Evolutionary conservation across 92 coral and sea anemone species (phyloP), one percentile per base, ranked within the genome.

Genomic region (Heteractis magnifica): DNA sequence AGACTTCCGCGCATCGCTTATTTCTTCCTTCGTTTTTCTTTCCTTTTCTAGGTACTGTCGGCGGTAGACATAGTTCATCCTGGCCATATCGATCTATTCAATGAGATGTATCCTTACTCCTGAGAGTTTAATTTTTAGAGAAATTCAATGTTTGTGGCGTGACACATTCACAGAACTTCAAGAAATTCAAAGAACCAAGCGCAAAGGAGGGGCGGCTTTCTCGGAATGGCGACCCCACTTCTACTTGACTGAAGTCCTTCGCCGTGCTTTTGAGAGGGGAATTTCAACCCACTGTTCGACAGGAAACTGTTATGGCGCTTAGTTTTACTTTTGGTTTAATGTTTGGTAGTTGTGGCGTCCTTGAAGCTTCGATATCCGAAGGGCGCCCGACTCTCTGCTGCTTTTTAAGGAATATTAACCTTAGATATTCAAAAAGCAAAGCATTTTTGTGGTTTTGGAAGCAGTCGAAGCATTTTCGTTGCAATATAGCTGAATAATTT

Each of bases 41-140:
- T 89, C 86, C 58, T 55, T 84, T 77, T 82, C 20, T 80, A 97
- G 99, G 98, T 97, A 70, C 88, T 97, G 41, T 92, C 99, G 21
- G 98, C 98, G 41, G 90, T 92, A 86, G 99, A 97, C 85, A 94
- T 97, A 49, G 99, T 97, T 81, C 99, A 97, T 71, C 99, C 99
- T 74, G 99, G 99, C 52, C 99, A 94, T 26, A 81, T 94, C 52
- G 99, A 97, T 86, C 90, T 92, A 75, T 97, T 97, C 83, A 98
- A 97, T 83, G 99, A 97, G 86, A 97, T 97, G 99, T 97, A 97
- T 97, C 99, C 98, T 94, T 94, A 84, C 81, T 50, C 52, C 65
- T 49, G 56, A 10, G 14, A 19, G 51, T 85, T 72, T 87, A 75
- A 48, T 68, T 50, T 15, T 65, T 21, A 51, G 80, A 60, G 19